A percentile compares a stretch with the other conserved stretches of the same genome.
Conservation (phyloP, 2,888 invertebrate species). For the Ischnus inquisitorius region DNA sequence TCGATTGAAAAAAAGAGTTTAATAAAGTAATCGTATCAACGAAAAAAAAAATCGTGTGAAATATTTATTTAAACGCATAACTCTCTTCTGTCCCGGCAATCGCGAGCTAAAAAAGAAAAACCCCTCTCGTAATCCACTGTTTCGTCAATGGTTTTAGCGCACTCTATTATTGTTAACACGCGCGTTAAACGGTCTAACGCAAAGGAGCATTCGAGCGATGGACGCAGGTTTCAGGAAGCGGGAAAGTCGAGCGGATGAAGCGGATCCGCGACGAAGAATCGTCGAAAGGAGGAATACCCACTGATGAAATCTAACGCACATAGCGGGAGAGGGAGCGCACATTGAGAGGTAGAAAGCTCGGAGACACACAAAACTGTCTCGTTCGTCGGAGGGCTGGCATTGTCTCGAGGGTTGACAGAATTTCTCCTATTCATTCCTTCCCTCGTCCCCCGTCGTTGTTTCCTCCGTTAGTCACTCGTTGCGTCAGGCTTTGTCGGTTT, state of each 20-base stretch:
- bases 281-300: constrained; percentile 16
- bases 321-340: constrained; percentile 2
- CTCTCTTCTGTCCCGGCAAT: too few species aligned
- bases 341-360: background rate
- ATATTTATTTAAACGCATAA: too few species aligned
- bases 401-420: constrained; percentile 53
- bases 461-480: constrained; percentile 9
- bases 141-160: too few species aligned
- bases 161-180: too few species aligned
- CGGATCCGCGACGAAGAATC: constrained; percentile 10
- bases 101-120: too few species aligned
- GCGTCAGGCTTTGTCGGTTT: constrained; percentile 33
- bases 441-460: background rate
- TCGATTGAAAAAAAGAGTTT: too few species aligned
- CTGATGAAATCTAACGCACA: background rate
- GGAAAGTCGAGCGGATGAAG: constrained; percentile 1
- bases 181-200: too few species aligned
- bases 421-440: constrained; percentile 25
- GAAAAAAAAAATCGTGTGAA: too few species aligned
- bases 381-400: constrained; percentile 34
- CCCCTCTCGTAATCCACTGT: too few species aligned
- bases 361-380: constrained; percentile 37
- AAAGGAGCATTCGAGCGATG: too few species aligned
- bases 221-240: background rate
- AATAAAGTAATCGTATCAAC: too few species aligned